phyloP scores from a whole-genome alignment of 2,113 vertebrate genomes.

The Hoplias malabaricus region DNA sequence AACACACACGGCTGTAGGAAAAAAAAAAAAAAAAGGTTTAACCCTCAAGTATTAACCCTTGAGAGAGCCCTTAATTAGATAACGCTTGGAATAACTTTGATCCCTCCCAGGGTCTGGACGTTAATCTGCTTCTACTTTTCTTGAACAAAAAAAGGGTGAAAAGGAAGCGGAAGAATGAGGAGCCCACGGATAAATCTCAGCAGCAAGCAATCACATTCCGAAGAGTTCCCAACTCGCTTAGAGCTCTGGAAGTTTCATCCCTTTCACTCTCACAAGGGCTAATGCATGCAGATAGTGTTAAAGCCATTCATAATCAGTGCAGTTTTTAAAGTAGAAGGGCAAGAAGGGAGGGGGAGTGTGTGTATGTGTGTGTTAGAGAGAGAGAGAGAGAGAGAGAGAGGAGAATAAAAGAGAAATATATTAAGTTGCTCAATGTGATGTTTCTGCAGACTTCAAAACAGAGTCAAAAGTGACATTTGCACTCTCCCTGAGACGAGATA shows the following conservation, averaged over 20 bases:
- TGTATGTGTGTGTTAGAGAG: neutral
- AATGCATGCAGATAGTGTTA: conserved; percentile 39
- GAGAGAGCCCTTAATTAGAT: conserved; percentile 48
- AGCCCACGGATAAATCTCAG: neutral
- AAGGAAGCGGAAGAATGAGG: neutral
- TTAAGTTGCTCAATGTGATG: too few species aligned
- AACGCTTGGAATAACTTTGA: conserved; percentile 19
- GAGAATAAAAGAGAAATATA: neutral
- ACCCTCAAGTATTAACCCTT: conserved; percentile 63
- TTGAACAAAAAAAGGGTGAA: conserved; percentile 21
- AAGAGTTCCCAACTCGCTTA: neutral
- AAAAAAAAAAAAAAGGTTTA: conserved; percentile 30
- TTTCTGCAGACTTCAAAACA: neutral
- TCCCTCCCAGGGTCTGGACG: conserved; percentile 40
- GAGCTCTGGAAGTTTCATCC: neutral
- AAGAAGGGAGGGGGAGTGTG: neutral
- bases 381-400: neutral
- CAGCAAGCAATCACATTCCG: neutral
- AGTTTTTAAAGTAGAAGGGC: conserved; percentile 44
- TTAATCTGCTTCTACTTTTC: conserved; percentile 28
- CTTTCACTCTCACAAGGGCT: conserved; percentile 55
- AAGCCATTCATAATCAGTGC: conserved; percentile 1
- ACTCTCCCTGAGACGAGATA: too few species aligned
- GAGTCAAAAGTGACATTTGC: neutral
- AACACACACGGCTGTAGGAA: neutral